Evolutionary conservation across 2,113 vertebrate genomes (phyloP), one percentile per base, ranked within the genome.

Genomic region (Dendropsophus ebraccatus): DNA sequence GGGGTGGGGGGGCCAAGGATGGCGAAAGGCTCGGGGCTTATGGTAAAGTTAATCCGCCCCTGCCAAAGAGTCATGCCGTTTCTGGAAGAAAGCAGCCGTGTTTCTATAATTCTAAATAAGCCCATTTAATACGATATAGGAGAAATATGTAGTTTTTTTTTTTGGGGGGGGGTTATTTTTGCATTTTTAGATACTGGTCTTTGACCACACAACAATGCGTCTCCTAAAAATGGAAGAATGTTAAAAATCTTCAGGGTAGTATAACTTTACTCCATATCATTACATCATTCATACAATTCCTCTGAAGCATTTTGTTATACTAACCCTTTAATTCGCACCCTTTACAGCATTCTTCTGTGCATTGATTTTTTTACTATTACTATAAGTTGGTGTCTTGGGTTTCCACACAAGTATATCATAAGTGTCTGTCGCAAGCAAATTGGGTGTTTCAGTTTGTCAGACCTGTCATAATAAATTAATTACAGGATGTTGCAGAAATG

Each of bases 381-480:
- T 67, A 69, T 23, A 79, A 30, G 58, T 83, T 80, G 30, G 47
- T 88, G 89, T 91, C 89, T 91, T 85, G 30, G 88, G 87, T 88
- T 92, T 90, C 92, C 90, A 91, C 90, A 89, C 89, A 92, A 90
- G 90, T 91, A 82, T 87, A 91, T 91, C 87, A 82, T 88, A 94
- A 91, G 91, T 93, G 93, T 94, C 94, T 98, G 96, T 98, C 85
- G 96, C 96, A 99, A 99, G 96, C 87, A 93, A 94, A 96, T 97
- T 97, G 95, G 95, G 95, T 95, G 96, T 97, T 99, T 98, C 98
- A 96, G 98, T 99, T 99, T 97, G 96, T 93, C 94, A 94, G 93
- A 96, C 93, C 93, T 99, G 97, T 99, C 97, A 99, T 96, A 96
- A 97, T 96, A 96, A 97, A 99, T 99, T 99, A 98, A 99, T 98